Percentiles rank a stretch among this genome's conserved stretches.
These are phyloP conservation scores for Coenonympha arcania DNA, from an alignment of 2,888 invertebrate species.

Conservation along the genomic window DNA sequence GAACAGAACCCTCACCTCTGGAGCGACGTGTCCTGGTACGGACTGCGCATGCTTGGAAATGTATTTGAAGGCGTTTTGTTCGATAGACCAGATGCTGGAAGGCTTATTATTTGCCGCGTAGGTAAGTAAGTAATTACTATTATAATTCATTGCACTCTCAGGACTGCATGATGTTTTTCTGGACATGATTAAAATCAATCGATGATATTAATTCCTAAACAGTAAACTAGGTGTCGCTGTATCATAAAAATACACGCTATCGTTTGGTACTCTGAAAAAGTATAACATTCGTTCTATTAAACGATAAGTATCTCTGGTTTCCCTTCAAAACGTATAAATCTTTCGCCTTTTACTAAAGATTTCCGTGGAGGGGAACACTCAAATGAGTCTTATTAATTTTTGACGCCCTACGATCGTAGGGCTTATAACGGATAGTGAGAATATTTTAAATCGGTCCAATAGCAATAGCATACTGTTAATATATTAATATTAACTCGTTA, in stretches of 20 bases:
- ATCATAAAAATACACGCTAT: neutral
- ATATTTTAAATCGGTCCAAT: no score
- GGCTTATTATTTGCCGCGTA: conserved; percentile 81
- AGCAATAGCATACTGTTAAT: no score
- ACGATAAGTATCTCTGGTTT: conserved; percentile 16
- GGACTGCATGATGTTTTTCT: no score
- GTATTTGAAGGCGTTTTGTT: conserved; percentile 76
- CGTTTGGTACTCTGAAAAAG: neutral
- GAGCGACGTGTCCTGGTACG: conserved; percentile 77
- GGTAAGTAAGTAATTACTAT: conserved; percentile 68
- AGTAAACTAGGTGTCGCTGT: neutral
- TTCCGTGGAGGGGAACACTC: conserved; percentile 83
- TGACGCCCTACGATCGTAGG: conserved; percentile 1
- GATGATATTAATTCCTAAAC: neutral
- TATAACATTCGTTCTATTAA: neutral
- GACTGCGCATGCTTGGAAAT: conserved; percentile 77
- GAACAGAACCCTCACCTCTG: conserved; percentile 80
- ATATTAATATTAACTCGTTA: no score
- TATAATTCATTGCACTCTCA: no score
- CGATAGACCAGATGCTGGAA: conserved; percentile 69
- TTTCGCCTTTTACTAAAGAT: conserved; percentile 88
- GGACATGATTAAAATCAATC: no score
- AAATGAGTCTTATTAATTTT: conserved; percentile 74
- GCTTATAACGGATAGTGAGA: no score
- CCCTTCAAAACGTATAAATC: conserved; percentile 74